phyloP scores from a whole-genome alignment of 2,888 invertebrate genomes.

The Cantharis rustica region DNA sequence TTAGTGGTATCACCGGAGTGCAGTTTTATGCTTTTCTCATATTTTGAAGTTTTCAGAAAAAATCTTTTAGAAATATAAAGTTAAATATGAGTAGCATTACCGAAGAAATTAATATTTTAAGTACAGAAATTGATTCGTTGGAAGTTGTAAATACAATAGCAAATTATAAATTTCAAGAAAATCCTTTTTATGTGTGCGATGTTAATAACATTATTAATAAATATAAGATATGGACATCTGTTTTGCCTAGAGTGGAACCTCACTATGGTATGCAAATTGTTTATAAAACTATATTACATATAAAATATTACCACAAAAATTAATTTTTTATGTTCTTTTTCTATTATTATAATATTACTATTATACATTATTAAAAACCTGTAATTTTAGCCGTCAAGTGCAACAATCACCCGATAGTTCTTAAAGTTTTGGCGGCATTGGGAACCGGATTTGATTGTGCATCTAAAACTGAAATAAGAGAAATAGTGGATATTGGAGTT shows the following conservation, averaged over 20 bases:
- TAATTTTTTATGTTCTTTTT: no score
- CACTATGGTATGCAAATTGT: not conserved
- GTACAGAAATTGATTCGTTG: not conserved
- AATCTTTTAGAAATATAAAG: not conserved
- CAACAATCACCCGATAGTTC: conserved; percentile 83
- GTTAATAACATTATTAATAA: not conserved
- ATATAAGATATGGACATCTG: not conserved
- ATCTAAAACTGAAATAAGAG: conserved; percentile 89
- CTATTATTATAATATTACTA: no score
- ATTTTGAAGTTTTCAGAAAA: no score
- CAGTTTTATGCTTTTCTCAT: not conserved
- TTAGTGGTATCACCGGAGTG: not conserved
- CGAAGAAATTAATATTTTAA: not conserved
- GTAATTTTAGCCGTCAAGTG: conserved; percentile 83
- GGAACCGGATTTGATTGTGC: conserved; percentile 97
- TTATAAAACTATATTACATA: no score
- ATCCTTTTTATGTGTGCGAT: not conserved
- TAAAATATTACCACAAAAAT: no score
- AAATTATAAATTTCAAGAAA: not conserved
- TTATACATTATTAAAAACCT: not conserved
- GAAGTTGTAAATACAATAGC: not conserved
- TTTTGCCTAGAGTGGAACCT: not conserved
- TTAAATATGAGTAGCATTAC: not conserved
- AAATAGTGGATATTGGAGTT: conserved; percentile 76
- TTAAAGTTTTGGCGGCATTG: conserved; percentile 83